Base-by-base conservation (phyloP, 2,888 invertebrate genomes). In the Vesta saturnalis region DNA sequence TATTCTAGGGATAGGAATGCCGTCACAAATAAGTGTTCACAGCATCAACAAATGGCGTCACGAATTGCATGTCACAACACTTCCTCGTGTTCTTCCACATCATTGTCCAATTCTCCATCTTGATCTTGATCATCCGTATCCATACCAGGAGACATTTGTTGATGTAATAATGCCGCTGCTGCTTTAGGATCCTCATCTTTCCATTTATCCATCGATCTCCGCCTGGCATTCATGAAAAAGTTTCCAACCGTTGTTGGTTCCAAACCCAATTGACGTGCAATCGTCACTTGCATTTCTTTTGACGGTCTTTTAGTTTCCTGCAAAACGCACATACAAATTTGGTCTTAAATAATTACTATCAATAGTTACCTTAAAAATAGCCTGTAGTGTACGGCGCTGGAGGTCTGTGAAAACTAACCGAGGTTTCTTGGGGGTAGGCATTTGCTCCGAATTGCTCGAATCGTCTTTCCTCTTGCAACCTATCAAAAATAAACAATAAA, bases 401-500 rank as follows among this genome's bases (percentile, higher is more conserved):
- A 99, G 95, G 89, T 99, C 99, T 83, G 99, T 99, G 91, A 99
- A 99, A 86, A 99, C 99, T 87, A 99, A 92, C 84, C 99, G 95
- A 78, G 99, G 99, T 87, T 99, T 99, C 92, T 99, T 99, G 87
- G 97, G 97, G 80, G 96, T 94, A 88, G 94, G 90, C 85, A 92
- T 89, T 83, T 92, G 92, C 85, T 95, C 95, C 82, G 89, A 87
- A 84, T 87, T 89, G 87, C 87, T 90, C 85, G 88, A 88, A 86
- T 90, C 89, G 81, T 96, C 96, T 92, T 95, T 96, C 89, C 96
- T 93, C 86, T 96, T 97, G 92, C 97, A 97, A 81, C 94, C 96
- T 94, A 80, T 76, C 75, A 77, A 54, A 39, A 60, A 15, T 21
- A 1, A n/a, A 3, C 43, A n/a, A 3, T 21, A 19, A 59, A 46